A percentile compares a stretch with the other conserved stretches of the same genome.
Conservation (phyloP, 2,888 invertebrate species). For the Thyatira batis region DNA sequence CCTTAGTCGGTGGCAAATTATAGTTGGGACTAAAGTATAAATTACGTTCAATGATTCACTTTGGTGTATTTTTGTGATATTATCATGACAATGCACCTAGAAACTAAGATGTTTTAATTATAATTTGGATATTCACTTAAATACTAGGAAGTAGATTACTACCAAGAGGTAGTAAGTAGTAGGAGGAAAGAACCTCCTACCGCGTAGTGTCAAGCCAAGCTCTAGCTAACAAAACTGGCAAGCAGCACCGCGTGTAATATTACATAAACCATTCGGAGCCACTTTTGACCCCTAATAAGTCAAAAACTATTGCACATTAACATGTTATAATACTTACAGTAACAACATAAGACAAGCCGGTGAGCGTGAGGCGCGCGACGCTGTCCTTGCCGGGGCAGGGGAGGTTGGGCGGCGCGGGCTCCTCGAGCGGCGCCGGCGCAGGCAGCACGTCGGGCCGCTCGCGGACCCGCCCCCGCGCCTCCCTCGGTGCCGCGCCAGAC, state of each 20-base stretch:
- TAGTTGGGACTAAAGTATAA: neutral
- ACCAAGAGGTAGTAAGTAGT: too few relatives aligned
- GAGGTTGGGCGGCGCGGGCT: slow-evolving; percentile 56
- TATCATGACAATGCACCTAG: neutral
- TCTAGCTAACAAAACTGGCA: too few relatives aligned
- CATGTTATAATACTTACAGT: slow-evolving; percentile 83
- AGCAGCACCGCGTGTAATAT: too few relatives aligned
- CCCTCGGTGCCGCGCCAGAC: slow-evolving; percentile 79
- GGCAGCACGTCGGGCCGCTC: slow-evolving; percentile 78
- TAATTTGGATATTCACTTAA: too few relatives aligned
- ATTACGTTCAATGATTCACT: neutral
- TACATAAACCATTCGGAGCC: too few relatives aligned
- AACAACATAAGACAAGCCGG: slow-evolving; percentile 90
- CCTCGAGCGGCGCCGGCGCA: slow-evolving; percentile 69
- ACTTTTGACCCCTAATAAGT: neutral
- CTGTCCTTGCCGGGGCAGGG: slow-evolving; percentile 87
- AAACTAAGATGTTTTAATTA: neutral
- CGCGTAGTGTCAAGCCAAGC: too few relatives aligned
- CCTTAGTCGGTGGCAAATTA: slow-evolving; percentile 18
- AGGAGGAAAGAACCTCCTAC: too few relatives aligned
- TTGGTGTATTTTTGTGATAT: neutral
- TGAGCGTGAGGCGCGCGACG: slow-evolving; percentile 91
- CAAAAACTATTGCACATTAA: neutral
- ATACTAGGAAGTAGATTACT: too few relatives aligned
- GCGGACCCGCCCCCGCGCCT: slow-evolving; percentile 74